Base-by-base conservation (phyloP, 2,113 vertebrate species). In the Nothoprocta perdicaria region DNA sequence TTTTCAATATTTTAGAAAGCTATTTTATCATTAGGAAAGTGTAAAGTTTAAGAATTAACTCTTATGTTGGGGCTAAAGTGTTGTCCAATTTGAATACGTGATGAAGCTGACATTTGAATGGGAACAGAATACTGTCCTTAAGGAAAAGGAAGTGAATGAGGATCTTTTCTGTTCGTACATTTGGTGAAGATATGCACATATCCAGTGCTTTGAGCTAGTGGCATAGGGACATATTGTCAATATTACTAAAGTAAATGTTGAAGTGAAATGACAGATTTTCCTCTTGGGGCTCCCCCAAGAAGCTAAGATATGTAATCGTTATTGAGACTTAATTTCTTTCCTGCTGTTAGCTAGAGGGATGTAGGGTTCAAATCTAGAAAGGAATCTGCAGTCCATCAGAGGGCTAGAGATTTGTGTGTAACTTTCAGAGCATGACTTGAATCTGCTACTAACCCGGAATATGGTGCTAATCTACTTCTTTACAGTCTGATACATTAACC, bases 221-320 rank as follows among this genome's bases (percentile, higher is more conserved):
- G 75, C 78, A 84, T 9, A 79, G 69, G 90, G 89, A 94, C 84
- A 89, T 21, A 86, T 97, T 94, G 80, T 93, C 93, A 96, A 93
- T 97, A 96, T 69, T 93, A 67, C 68, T 92, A 87, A 85, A 90
- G 89, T 85, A 95, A 95, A 95, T 41, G 53, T 57, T 96, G 93
- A 97, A 93, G 53, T 67, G 78, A 92, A 94, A 95, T 94, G 94
- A 92, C 88, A 92, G 83, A 88, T 95, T 81, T 94, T 79, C 89
- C 95, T 89, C 95, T 80, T 89, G 89, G 74, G 95, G 53, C 35
- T 93, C 35, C 62, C 48, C 58, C 4, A 21, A 94, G 85, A 93
- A 94, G 21, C 68, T 82, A 68, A 53, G 38, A 86, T 94, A 68
- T 87, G 60, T 91, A 96, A 96, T 94, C 60, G 63, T 90, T 94